Conservation (phyloP, 2,113 vertebrate genomes). For the Trematocara stigmaticum region DNA sequence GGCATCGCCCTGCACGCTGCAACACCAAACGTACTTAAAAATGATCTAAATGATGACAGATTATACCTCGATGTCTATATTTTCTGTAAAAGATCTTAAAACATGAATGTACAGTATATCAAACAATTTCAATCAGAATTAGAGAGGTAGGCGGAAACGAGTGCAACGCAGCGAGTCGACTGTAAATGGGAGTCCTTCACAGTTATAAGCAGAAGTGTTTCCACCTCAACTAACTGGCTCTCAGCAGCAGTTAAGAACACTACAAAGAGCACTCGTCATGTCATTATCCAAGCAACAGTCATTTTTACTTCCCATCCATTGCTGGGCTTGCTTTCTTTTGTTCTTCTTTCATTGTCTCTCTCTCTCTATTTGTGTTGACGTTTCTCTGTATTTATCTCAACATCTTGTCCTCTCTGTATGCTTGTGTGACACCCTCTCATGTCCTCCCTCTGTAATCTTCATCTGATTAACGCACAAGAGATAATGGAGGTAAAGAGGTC, state of each 20-base stretch:
- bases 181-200: constrained; percentile 22
- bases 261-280: background rate
- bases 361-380: background rate
- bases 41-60: background rate
- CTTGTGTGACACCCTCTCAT: background rate
- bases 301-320: background rate
- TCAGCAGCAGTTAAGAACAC: constrained; percentile 24
- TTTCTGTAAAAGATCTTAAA: background rate
- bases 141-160: background rate
- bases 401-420: background rate
- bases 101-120: background rate
- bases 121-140: background rate
- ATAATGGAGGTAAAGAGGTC: background rate
- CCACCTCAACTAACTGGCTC: background rate
- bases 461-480: background rate
- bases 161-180: background rate
- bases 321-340: background rate
- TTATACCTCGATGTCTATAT: background rate
- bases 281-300: constrained; percentile 13
- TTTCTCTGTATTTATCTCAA: background rate
- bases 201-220: constrained; percentile 22
- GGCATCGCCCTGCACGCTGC: background rate
- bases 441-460: background rate
- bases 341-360: background rate
- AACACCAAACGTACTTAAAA: background rate